Evolutionary conservation across 1,140 invertebrate genomes (phyloP).

Genomic region (Daktulosphaira vitifoliae): DNA sequence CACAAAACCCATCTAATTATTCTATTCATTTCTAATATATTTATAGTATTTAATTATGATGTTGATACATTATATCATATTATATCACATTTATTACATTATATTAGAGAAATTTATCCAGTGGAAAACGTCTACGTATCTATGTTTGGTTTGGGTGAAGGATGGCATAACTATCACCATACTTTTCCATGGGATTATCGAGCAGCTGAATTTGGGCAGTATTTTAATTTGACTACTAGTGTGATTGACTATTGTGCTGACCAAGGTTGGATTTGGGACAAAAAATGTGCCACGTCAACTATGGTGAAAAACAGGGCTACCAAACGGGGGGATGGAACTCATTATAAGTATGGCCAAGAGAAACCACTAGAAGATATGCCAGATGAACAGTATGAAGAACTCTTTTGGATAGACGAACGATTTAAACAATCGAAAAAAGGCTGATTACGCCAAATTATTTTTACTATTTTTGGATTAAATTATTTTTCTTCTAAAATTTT

Average conservation of each 20-base stretch:
- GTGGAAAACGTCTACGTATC: constrained; percentile 54
- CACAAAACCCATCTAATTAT: too few relatives aligned
- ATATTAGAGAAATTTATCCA: constrained; percentile 56
- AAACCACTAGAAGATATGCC: neutral
- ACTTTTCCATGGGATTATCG: constrained; percentile 90
- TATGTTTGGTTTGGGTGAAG: constrained; percentile 51
- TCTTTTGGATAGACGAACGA: constrained; percentile 8
- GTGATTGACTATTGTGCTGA: constrained; percentile 47
- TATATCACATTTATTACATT: too few relatives aligned
- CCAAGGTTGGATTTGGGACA: constrained; percentile 56
- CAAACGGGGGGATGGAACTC: constrained; percentile 34
- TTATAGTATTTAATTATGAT: too few relatives aligned
- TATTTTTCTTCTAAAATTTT: too few relatives aligned
- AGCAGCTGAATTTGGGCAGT: constrained; percentile 55
- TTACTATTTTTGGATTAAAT: too few relatives aligned
- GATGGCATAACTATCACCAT: constrained; percentile 77
- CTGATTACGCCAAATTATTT: neutral
- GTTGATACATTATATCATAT: too few relatives aligned
- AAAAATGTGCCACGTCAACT: constrained; percentile 46
- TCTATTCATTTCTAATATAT: too few relatives aligned
- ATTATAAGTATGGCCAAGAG: constrained; percentile 22
- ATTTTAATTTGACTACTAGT: constrained; percentile 45
- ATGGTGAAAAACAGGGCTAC: constrained; percentile 42
- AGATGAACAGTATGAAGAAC: constrained; percentile 5
- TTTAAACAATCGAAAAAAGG: neutral